Evolutionary conservation across 2,888 invertebrate species (phyloP), one percentile per base, ranked within the genome.

Genomic region (Sepioteuthis lessoniana): DNA sequence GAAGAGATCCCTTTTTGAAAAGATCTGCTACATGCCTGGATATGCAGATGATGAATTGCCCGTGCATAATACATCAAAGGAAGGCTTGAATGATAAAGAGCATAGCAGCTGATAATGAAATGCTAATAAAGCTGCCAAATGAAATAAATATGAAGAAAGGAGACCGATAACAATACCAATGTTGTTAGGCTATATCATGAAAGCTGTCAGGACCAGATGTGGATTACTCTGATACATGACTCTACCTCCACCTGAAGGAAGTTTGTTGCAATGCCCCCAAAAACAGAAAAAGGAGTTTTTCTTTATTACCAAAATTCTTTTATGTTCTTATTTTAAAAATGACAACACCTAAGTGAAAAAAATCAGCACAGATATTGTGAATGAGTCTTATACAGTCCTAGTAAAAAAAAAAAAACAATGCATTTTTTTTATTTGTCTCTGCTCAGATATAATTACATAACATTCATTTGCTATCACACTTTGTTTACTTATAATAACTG

Each of bases 1-100:
- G 13, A 8, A n/a, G n/a, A 76, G 35, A n/a, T n/a, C 13, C 16
- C 1, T n/a, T n/a, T n/a, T 16, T 76, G 16, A 76, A 76, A 76
- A 76, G 76, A 76, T 76, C 10, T 76, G n/a, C 13, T n/a, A 76
- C n/a, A 28, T 55, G 55, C 5, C 76, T 76, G 76, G n/a, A n/a
- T 16, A n/a, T 76, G 76, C 76, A 76, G 76, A 13, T 76, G 76
- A 76, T 76, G n/a, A 76, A 76, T 76, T 76, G 76, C 16, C n/a
- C n/a, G 76, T n/a, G n/a, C n/a, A 76, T 76, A n/a, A 76, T 76
- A 76, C n/a, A 76, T 76, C 76, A n/a, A 76, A 76, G 16, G 76
- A 76, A 76, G n/a, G n/a, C 55, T 55, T 55, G 25, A 55, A 76
- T 16, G 76, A 76, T n/a, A n/a, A 76, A 76, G 76, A 76, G 76